phyloP scores from a whole-genome alignment of 2,113 vertebrate species.

The Columba livia region DNA sequence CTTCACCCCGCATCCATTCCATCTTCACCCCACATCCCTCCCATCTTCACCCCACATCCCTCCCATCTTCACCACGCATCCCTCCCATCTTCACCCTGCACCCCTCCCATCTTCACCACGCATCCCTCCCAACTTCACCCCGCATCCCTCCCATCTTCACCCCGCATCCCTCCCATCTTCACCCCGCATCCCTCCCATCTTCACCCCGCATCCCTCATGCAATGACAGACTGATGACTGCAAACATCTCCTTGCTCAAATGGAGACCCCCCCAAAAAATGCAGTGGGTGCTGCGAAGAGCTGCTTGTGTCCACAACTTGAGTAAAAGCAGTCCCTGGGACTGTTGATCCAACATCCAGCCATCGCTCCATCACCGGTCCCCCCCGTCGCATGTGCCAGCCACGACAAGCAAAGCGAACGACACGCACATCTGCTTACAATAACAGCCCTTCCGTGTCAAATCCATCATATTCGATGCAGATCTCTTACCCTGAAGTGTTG shows the following conservation, averaged over 20 bases:
- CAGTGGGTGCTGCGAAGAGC: neutral
- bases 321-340: neutral
- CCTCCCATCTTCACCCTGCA: neutral
- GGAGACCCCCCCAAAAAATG: neutral
- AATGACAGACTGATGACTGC: fast-evolving
- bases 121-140: too few relatives aligned
- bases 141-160: too few relatives aligned
- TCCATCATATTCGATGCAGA: conserved; percentile 73
- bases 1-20: too few relatives aligned
- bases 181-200: neutral
- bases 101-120: neutral
- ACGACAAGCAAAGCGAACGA: neutral
- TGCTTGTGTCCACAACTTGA: neutral
- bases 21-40: neutral
- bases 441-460: conserved; percentile 70
- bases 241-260: neutral
- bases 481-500: conserved; percentile 68
- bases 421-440: neutral
- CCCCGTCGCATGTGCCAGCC: neutral
- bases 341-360: neutral
- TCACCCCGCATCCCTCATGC: neutral
- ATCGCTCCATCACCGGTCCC: neutral
- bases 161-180: too few relatives aligned
- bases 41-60: neutral
- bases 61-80: neutral